Base-by-base conservation (phyloP, 2,113 vertebrate genomes). In the Acinonyx jubatus region DNA sequence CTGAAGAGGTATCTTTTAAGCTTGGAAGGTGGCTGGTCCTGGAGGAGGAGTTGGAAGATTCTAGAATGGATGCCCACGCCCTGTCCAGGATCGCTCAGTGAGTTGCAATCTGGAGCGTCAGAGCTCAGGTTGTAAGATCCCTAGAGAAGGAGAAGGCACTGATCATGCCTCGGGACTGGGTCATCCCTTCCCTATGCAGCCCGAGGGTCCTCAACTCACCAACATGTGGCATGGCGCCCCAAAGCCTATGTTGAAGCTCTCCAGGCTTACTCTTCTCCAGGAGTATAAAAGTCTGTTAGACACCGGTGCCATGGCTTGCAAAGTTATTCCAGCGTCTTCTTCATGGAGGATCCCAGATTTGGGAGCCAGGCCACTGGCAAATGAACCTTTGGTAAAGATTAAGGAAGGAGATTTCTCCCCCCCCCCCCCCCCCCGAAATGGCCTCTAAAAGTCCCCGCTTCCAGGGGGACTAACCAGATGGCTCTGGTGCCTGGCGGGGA, bases 321-420 rank as follows among this genome's bases (percentile, higher is more conserved):
- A 81, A 27, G 55, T 63, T 45, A 80, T 13, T 38, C 61, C 27
- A 63, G 31, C 48, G 11, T 27, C 57, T 63, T 38, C 19, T 69
- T 89, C 10, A 33, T 13, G 69, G 69, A 19, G 66, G 41, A 55
- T 23, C 52, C 38, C 18, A 84, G 84, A 48, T 8, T n/a, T 41
- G 57, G 41, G 89, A 48, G 41, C 71, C 88, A 92, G 48, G 82
- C 81, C 76, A n/a, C 33, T 52, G 15, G 63, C 74, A 66, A 92
- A 14, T 25, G 7, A 82, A 55, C 23, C 18, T 84, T 57, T 27
- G 48, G 68, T 50, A 31, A 71, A 66, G 50, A 57, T 14, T 31
- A 69, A 79, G 52, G 76, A 68, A 68, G 33, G 55, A 45, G 25
- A 61, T 52, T 14, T 14, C 85, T 36, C 36, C 36, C 36, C 36